These are phyloP conservation scores for Diuraphis noxia DNA, from an alignment of 1,140 invertebrate species.

Conservation along the genomic window DNA sequence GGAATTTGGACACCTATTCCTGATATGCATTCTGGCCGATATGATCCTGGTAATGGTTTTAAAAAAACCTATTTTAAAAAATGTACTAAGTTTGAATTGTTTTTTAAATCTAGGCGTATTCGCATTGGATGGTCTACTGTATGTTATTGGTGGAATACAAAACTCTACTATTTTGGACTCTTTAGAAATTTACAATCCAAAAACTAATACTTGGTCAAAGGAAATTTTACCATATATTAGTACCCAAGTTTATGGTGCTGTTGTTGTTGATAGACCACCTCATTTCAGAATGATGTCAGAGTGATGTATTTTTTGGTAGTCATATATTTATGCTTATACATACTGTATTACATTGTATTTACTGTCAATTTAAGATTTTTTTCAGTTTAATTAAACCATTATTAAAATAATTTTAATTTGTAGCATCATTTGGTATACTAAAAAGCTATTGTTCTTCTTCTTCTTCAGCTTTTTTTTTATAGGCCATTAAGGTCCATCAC, in stretches of 20 bases:
- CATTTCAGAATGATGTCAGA: neutral
- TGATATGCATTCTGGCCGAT: conserved; percentile 83
- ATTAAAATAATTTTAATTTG: no score
- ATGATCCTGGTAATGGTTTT: conserved; percentile 77
- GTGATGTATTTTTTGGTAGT: no score
- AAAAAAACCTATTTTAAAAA: neutral
- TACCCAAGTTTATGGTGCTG: conserved; percentile 90
- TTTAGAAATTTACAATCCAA: conserved; percentile 86
- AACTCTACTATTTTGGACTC: conserved; percentile 80
- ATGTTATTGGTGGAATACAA: conserved; percentile 94
- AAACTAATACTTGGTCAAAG: conserved; percentile 80
- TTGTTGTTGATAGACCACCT: conserved; percentile 81
- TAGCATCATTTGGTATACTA: no score
- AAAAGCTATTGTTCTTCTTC: no score
- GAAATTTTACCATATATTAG: conserved; percentile 82
- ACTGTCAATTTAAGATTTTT: no score
- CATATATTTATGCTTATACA: no score
- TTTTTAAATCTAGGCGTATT: conserved; percentile 72
- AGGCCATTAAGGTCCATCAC: no score
- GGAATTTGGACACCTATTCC: conserved; percentile 85
- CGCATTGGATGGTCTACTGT: conserved; percentile 79
- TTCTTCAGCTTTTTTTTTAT: no score
- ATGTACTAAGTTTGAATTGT: neutral
- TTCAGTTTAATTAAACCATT: no score
- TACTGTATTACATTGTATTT: no score